Percentiles rank a stretch among this genome's conserved stretches.
Evolutionary conservation across 2,113 vertebrate genomes (phyloP).

Genomic region (Scopus umbretta): DNA sequence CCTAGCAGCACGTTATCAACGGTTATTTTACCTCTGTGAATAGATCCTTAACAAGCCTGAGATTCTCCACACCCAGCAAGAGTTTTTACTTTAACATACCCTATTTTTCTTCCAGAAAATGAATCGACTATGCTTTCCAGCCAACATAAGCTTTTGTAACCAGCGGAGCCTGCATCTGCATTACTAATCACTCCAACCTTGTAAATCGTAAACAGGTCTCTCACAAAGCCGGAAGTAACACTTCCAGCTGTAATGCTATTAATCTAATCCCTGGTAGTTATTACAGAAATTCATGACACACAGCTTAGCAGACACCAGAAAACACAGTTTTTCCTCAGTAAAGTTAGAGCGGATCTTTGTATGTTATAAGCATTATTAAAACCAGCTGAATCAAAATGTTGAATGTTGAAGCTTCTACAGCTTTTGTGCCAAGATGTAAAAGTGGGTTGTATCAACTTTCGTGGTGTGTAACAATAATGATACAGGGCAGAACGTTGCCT

Average conservation of each 20-base stretch:
- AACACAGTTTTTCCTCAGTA: constrained; percentile 5
- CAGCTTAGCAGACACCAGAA: constrained; percentile 23
- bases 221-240: constrained; percentile 45
- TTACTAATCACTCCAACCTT: constrained; percentile 62
- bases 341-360: constrained; percentile 34
- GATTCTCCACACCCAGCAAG: constrained; percentile 8
- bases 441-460: neutral
- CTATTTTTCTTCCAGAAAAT: constrained; percentile 22
- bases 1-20: neutral
- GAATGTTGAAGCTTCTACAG: neutral
- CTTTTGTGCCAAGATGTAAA: neutral
- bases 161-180: constrained; percentile 35
- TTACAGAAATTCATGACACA: constrained; percentile 30
- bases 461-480: neutral
- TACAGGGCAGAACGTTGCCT: neutral
- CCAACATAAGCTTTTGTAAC: constrained; percentile 6
- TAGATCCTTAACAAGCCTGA: neutral
- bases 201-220: constrained; percentile 49
- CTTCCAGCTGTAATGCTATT: constrained; percentile 55
- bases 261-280: constrained; percentile 54
- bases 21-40: neutral
- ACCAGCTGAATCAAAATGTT: constrained; percentile 6
- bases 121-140: neutral
- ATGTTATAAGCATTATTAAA: neutral
- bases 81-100: neutral